Base-by-base conservation (phyloP, 2,888 invertebrate species). In the Thysanoteuthis rhombus region DNA sequence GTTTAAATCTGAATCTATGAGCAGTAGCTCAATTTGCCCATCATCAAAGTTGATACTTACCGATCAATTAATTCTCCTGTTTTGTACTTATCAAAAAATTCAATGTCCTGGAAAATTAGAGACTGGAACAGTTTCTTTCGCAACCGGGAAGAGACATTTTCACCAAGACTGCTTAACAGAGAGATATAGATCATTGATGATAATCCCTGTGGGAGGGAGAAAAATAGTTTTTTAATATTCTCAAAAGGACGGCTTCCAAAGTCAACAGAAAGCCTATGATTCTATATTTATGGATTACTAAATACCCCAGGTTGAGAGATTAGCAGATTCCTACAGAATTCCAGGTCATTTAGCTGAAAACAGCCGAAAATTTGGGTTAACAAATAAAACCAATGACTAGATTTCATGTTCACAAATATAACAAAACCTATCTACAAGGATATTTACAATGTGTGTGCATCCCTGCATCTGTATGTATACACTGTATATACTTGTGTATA, bases 61-160 rank as follows among this genome's bases (percentile, higher is more conserved):
- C 99, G 98, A 97, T 99, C 99, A 22, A 99, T 98, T 92, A 99
- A 98, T 97, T 99, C 99, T 0, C 99, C 99, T 0, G 99, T 99
- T 96, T 98, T 98, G 96, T 99, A 98, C 95, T 98, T 97, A 97
- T 99, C 99, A 97, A 99, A 99, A 97, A 99, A 99, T 22, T 98
- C 97, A 96, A 99, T 98, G 95, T 99, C 98, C 97, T 99, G 99
- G 94, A 98, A 97, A 22, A 99, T 97, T 93, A 99, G 98, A 8
- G 98, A 98, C 93, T 98, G 97, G 97, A 99, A 99, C 42, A 99
- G 97, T 95, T 98, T 98, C 94, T 98, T 98, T 94, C 98, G 98
- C 97, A 99, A 98, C 94, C 98, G 98, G 25, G 98, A 98, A 0
- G 99, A 99, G 94, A 99, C 98, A 95, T 98, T 98, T 97, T 99